Percentiles rank a stretch among this genome's conserved stretches.
These are phyloP conservation scores for Lacerta agilis DNA, from an alignment of 2,797 vertebrate genomes.

Conservation along the genomic window DNA sequence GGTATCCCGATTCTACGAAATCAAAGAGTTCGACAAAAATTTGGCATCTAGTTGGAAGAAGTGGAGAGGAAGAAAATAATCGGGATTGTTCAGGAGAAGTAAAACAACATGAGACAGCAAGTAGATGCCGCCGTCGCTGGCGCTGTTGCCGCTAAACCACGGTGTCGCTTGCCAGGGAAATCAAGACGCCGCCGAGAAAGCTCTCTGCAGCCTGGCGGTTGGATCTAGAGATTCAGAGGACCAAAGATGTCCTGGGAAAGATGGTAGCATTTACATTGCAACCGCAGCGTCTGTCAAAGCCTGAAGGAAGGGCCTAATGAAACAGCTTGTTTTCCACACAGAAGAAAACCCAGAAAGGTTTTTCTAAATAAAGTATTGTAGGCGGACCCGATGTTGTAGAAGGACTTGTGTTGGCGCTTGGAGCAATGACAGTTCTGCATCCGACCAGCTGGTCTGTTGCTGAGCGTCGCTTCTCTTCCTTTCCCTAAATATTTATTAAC, in stretches of 20 bases:
- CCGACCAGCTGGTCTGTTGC: background rate
- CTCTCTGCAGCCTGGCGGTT: conserved; percentile 38
- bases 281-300: background rate
- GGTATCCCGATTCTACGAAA: background rate
- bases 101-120: background rate
- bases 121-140: background rate
- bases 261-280: background rate
- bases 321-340: background rate
- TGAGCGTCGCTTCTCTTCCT: background rate
- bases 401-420: background rate
- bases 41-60: background rate
- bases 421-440: background rate
- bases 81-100: background rate
- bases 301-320: conserved; percentile 17
- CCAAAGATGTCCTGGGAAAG: background rate
- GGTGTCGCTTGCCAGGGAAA: background rate
- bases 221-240: conserved; percentile 36
- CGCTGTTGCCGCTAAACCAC: background rate
- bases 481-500: background rate
- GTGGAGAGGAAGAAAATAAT: fast-evolving
- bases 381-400: background rate
- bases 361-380: too few relatives aligned
- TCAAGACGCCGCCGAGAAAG: background rate
- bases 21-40: background rate
- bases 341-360: background rate